Conservation (phyloP, 2,888 invertebrate species). For the Aphidius colemani region DNA sequence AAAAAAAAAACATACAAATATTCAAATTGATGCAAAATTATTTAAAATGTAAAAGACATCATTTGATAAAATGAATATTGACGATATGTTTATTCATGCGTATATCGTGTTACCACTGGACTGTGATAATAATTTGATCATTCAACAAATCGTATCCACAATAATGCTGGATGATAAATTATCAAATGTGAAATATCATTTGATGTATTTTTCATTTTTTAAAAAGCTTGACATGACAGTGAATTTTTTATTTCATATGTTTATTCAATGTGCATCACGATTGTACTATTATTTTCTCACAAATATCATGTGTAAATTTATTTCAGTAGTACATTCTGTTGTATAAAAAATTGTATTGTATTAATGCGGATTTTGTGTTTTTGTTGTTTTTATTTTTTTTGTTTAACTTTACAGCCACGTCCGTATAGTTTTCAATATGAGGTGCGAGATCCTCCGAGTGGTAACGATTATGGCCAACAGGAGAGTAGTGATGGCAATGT, state of each 20-base stretch:
- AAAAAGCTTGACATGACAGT: background rate
- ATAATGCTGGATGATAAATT: constrained; percentile 20
- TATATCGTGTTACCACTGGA: constrained; percentile 17
- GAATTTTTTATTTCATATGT: no score
- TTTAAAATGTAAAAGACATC: constrained; percentile 12
- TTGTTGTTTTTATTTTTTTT: constrained; percentile 21
- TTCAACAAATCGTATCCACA: constrained; percentile 23
- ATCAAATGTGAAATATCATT: constrained; percentile 14
- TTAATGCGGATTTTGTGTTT: constrained; percentile 10
- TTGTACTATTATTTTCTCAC: no score
- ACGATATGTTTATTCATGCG: constrained; percentile 27
- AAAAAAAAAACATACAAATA: background rate
- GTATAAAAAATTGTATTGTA: constrained; percentile 1
- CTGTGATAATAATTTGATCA: constrained; percentile 26
- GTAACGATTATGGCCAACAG: constrained; percentile 84
- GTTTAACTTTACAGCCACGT: constrained; percentile 48
- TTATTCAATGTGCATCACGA: no score
- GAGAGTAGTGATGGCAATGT: constrained; percentile 83
- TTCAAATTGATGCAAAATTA: background rate
- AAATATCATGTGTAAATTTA: no score
- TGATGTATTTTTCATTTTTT: background rate
- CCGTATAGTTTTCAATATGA: constrained; percentile 87
- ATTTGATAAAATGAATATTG: constrained; percentile 26
- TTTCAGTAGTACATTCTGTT: no score
- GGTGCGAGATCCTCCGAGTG: constrained; percentile 77